Evolutionary conservation across 2,888 invertebrate genomes (phyloP).

Genomic region (Drepanosiphum platanoidis): DNA sequence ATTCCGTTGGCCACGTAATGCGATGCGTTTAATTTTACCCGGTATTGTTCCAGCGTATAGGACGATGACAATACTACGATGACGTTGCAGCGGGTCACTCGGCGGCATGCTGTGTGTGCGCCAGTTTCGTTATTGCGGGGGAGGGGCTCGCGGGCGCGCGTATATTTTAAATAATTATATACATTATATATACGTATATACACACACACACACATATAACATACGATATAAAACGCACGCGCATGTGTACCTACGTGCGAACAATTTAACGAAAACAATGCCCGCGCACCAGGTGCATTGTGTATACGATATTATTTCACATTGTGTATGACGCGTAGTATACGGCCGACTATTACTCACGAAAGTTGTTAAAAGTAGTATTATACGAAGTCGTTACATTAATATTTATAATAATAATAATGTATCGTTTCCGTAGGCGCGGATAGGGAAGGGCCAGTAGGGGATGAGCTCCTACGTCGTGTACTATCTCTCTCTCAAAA

Average conservation of each 20-base stretch:
- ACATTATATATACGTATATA: neutral
- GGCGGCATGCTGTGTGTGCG: neutral
- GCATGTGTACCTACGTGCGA: neutral
- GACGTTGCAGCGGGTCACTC: neutral
- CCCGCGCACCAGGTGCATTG: neutral
- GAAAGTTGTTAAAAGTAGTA: too few species aligned
- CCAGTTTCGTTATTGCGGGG: neutral
- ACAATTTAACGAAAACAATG: constrained; percentile 2
- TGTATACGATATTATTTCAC: too few species aligned
- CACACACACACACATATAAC: neutral
- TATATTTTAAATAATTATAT: neutral
- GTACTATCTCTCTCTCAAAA: too few species aligned
- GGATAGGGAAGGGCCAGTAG: too few species aligned
- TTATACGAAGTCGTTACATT: too few species aligned
- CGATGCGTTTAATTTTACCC: constrained; percentile 25
- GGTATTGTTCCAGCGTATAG: constrained; percentile 14
- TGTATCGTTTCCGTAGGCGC: too few species aligned
- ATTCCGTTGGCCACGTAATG: neutral
- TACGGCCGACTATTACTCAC: too few species aligned
- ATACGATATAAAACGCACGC: neutral
- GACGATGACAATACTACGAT: constrained; percentile 15
- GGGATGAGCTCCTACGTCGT: too few species aligned
- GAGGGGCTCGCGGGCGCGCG: neutral
- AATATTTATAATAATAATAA: too few species aligned
- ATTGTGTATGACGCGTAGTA: too few species aligned